Evolutionary conservation across 2,113 vertebrate genomes (phyloP).

Genomic region (Perca fluviatilis): DNA sequence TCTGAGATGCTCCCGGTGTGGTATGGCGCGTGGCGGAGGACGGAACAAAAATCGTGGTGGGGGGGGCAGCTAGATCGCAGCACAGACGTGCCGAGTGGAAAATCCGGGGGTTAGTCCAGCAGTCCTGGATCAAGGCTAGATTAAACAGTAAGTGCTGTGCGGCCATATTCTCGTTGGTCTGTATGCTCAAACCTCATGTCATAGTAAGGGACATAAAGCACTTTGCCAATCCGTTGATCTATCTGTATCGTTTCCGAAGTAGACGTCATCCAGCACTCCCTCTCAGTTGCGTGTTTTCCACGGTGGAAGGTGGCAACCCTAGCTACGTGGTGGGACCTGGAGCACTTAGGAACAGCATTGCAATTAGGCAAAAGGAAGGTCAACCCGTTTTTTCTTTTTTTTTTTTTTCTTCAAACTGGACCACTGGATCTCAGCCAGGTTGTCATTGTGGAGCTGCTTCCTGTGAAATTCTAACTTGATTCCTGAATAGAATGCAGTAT

Average conservation of each 20-base stretch:
- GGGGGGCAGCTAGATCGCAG: too few species aligned
- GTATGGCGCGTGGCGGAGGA: too few species aligned
- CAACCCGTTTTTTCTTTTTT: not conserved
- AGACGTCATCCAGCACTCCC: not conserved
- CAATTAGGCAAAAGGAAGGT: not conserved
- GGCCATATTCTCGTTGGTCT: not conserved
- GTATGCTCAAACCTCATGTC: not conserved
- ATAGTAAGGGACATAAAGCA: not conserved
- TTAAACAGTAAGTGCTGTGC: too few species aligned
- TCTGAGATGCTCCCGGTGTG: too few species aligned
- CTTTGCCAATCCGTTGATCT: not conserved
- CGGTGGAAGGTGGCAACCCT: slow-evolving; percentile 7
- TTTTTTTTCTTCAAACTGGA: slow-evolving; percentile 9
- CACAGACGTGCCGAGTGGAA: too few species aligned
- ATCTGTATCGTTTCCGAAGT: not conserved
- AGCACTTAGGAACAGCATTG: not conserved
- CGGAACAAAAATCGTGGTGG: too few species aligned
- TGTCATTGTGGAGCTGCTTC: not conserved
- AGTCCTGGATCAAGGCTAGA: not conserved
- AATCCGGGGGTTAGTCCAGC: not conserved
- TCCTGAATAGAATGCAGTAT: not conserved
- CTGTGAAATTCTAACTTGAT: slow-evolving; percentile 9
- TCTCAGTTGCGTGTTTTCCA: not conserved
- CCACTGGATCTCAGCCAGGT: slow-evolving; percentile 23
- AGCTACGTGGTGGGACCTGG: not conserved